Percentiles rank a stretch among this genome's conserved stretches.
These are phyloP conservation scores for Chiloscyllium punctatum DNA, from an alignment of 2,797 vertebrate genomes.

Conservation along the genomic window DNA sequence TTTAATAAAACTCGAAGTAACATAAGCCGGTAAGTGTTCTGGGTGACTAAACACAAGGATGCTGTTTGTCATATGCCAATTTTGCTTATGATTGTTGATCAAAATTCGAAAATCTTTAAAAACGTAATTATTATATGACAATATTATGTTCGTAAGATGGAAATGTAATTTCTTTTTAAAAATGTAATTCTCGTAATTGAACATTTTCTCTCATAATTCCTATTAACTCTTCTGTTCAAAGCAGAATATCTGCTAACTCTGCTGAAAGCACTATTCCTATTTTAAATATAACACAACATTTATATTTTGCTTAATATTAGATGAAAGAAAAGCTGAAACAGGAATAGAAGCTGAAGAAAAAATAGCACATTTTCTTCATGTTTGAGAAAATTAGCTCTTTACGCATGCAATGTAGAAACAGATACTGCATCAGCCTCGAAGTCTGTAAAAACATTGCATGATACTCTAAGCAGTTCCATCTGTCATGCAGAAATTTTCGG, in stretches of 20 bases:
- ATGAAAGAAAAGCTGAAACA: slow-evolving; percentile 14
- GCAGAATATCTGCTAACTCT: neutral
- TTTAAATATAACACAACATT: neutral
- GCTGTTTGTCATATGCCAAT: slow-evolving; percentile 42
- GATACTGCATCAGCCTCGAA: slow-evolving; percentile 68
- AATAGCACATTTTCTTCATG: neutral
- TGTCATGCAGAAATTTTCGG: slow-evolving; percentile 87
- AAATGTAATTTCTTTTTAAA: neutral
- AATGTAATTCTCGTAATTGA: neutral
- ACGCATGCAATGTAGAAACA: slow-evolving; percentile 53
- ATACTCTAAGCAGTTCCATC: slow-evolving; percentile 96
- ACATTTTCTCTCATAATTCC: neutral
- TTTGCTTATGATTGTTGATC: slow-evolving; percentile 23
- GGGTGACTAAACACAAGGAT: slow-evolving; percentile 43
- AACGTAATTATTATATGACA: neutral
- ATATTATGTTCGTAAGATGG: neutral
- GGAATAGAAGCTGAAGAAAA: slow-evolving; percentile 10
- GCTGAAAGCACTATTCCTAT: neutral
- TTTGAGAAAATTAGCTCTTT: slow-evolving; percentile 34
- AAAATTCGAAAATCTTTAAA: slow-evolving; percentile 1
- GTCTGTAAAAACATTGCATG: slow-evolving; percentile 68
- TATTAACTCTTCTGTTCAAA: neutral
- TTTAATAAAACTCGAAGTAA: slow-evolving; percentile 44
- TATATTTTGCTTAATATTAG: slow-evolving; percentile 28
- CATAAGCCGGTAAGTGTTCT: slow-evolving; percentile 45